Evolutionary conservation across 2,888 invertebrate species (phyloP).

Genomic region (Euzophera pinguis): DNA sequence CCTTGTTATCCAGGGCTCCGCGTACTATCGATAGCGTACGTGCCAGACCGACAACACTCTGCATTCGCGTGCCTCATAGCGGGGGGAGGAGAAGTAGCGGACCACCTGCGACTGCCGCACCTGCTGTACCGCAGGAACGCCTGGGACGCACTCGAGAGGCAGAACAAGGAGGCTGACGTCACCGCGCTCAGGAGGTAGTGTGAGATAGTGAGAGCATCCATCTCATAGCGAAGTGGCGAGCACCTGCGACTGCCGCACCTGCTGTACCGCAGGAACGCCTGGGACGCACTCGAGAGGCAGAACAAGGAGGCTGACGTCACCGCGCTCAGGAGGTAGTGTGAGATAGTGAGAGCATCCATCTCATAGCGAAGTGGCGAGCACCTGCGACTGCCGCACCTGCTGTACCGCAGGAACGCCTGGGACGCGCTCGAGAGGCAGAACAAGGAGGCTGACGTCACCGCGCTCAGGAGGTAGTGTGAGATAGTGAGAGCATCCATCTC

Average conservation of each 20-base stretch:
- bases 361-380: constrained; percentile 96
- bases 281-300: constrained; percentile 61
- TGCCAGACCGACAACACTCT: constrained; percentile 90
- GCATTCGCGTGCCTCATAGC: constrained; percentile 94
- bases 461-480: constrained; percentile 48
- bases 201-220: not conserved
- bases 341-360: not conserved
- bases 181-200: constrained; percentile 57
- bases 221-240: constrained; percentile 89
- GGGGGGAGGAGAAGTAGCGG: constrained; percentile 94
- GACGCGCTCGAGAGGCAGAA: constrained; percentile 61
- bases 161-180: constrained; percentile 68
- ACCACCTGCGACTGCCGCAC: constrained; percentile 93
- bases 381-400: constrained; percentile 90
- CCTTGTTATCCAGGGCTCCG: constrained; percentile 83
- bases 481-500: not conserved
- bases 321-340: constrained; percentile 51
- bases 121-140: constrained; percentile 89
- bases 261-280: constrained; percentile 86
- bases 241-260: constrained; percentile 93
- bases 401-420: constrained; percentile 87
- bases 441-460: constrained; percentile 69
- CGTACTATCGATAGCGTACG: constrained; percentile 93
- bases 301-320: constrained; percentile 71
- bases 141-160: constrained; percentile 63